Evolutionary conservation across 2,113 vertebrate species (phyloP).

Genomic region (Strigops habroptila): DNA sequence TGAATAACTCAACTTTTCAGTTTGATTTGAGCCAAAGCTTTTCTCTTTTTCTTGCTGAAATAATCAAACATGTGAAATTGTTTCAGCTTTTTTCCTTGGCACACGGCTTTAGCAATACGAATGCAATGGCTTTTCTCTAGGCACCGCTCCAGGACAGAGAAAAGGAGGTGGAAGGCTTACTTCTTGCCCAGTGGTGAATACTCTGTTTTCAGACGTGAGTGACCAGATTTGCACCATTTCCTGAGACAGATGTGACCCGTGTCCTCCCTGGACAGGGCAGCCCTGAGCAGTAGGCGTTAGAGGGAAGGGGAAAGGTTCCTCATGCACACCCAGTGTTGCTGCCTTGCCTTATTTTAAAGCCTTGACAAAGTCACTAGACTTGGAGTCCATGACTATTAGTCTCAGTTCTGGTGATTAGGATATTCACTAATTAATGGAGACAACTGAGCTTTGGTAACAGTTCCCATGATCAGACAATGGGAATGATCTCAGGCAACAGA

Average conservation of each 20-base stretch:
- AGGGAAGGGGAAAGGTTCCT: neutral
- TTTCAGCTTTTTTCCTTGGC: neutral
- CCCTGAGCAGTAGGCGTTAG: neutral
- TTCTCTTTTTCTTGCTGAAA: neutral
- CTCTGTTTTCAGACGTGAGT: neutral
- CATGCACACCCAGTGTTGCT: neutral
- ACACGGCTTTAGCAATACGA: neutral
- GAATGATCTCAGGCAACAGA: neutral
- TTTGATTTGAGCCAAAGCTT: neutral
- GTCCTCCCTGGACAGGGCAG: rapidly evolving
- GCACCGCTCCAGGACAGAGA: neutral
- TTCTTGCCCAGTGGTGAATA: neutral
- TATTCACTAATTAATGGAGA: neutral
- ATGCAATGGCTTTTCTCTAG: neutral
- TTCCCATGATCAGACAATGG: neutral
- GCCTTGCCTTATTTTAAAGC: neutral
- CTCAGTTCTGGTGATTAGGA: neutral
- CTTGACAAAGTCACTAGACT: neutral
- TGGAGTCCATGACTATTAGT: neutral
- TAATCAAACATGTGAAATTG: neutral
- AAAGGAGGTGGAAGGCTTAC: neutral
- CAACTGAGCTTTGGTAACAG: neutral
- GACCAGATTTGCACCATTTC: neutral
- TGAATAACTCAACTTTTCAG: neutral
- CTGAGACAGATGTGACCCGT: rapidly evolving